Conservation (phyloP, 92 coral and sea anemone species). For the Epizoanthus illoricatus region DNA sequence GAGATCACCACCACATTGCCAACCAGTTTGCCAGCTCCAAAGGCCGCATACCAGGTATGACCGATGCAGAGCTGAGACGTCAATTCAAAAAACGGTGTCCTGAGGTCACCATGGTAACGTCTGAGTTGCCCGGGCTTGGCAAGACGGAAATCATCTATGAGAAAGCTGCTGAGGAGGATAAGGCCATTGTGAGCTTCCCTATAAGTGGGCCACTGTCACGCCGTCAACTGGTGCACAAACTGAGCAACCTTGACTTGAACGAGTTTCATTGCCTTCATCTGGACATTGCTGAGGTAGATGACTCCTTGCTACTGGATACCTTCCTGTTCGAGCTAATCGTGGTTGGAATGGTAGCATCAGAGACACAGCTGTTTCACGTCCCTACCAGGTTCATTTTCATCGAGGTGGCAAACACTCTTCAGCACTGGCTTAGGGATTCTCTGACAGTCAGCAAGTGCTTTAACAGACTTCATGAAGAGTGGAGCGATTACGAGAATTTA, state of each 20-base stretch:
- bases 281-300: slow-evolving; percentile 75
- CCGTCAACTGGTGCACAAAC: slow-evolving; percentile 62
- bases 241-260: slow-evolving; percentile 52
- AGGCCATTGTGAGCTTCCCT: slow-evolving; percentile 64
- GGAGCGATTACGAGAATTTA: slow-evolving; percentile 53
- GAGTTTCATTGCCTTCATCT: slow-evolving; percentile 64
- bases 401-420: slow-evolving; percentile 77
- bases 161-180: slow-evolving; percentile 50
- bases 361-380: slow-evolving; percentile 65
- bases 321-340: slow-evolving; percentile 78
- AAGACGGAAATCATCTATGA: slow-evolving; percentile 70
- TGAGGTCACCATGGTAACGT: slow-evolving; percentile 63
- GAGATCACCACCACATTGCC: slow-evolving; percentile 69
- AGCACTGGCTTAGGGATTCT: slow-evolving; percentile 69
- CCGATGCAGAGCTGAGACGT: slow-evolving; percentile 50
- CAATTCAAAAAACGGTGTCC: slow-evolving; percentile 48
- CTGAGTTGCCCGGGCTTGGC: slow-evolving; percentile 84
- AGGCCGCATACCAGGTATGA: slow-evolving; percentile 59
- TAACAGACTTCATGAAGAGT: slow-evolving; percentile 44
- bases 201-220: slow-evolving; percentile 84
- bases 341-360: slow-evolving; percentile 82
- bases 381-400: slow-evolving; percentile 59
- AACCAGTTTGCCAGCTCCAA: slow-evolving; percentile 60
- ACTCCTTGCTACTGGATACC: slow-evolving; percentile 67
- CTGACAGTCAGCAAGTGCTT: slow-evolving; percentile 65